Conservation (phyloP, 2,888 invertebrate species). For the Drosophila lacicola region DNA sequence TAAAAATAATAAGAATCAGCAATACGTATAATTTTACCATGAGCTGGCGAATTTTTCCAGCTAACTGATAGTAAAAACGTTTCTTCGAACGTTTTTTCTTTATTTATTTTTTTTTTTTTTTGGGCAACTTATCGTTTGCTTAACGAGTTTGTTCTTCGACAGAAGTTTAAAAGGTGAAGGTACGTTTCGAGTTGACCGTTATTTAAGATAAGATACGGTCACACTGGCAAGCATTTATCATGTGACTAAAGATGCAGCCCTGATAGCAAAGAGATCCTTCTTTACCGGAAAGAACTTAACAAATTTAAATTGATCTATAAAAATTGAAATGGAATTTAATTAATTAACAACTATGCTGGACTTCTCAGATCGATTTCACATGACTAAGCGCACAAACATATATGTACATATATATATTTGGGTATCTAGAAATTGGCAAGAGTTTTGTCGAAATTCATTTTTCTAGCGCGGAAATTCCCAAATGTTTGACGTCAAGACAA, state of each 20-base stretch:
- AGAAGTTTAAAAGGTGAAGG: conserved; percentile 49
- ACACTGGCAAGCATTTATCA: conserved; percentile 11
- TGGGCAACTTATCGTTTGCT: conserved; percentile 18
- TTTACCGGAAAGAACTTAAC: background rate
- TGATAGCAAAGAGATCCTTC: too few species aligned
- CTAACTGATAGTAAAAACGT: conserved; percentile 26
- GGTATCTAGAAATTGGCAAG: conserved; percentile 22
- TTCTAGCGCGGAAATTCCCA: conserved; percentile 56
- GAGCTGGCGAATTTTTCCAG: conserved; percentile 15
- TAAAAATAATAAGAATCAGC: conserved; percentile 27
- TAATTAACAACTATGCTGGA: background rate
- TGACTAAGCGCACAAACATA: conserved; percentile 49
- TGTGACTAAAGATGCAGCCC: background rate
- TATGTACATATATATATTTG: conserved; percentile 9
- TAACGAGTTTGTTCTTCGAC: conserved; percentile 16
- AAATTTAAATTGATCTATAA: background rate
- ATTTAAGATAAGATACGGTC: conserved; percentile 47
- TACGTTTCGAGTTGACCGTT: conserved; percentile 27
- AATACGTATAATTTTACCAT: conserved; percentile 25
- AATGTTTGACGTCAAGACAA: conserved; percentile 55
- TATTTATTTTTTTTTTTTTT: conserved; percentile 3
- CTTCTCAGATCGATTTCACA: conserved; percentile 4
- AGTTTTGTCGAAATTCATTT: conserved; percentile 31
- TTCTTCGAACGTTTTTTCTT: background rate
- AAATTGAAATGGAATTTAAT: background rate